phyloP scores from a whole-genome alignment of 2,888 invertebrate genomes.

The Timema podura region DNA sequence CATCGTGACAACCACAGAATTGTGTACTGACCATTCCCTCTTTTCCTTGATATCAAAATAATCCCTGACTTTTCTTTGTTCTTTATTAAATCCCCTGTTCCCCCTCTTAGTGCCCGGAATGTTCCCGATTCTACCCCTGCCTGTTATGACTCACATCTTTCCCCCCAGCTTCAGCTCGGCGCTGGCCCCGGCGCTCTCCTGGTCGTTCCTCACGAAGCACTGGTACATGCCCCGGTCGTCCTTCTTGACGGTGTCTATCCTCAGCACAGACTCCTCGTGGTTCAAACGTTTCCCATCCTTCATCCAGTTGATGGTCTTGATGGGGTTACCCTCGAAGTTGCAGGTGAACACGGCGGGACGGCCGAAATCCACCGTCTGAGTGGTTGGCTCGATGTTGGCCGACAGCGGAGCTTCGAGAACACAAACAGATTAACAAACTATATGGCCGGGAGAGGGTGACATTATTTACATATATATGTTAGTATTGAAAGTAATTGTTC shows the following conservation, averaged over 20 bases:
- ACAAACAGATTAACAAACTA: slow-evolving; percentile 16
- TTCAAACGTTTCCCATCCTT: slow-evolving; percentile 87
- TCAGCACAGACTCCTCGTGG: slow-evolving; percentile 73
- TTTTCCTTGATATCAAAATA: too few relatives aligned
- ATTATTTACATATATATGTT: too few relatives aligned
- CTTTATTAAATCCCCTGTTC: too few relatives aligned
- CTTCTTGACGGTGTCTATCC: slow-evolving; percentile 86
- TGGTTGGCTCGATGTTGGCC: slow-evolving; percentile 82
- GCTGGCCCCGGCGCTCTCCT: slow-evolving; percentile 88
- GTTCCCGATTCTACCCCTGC: too few relatives aligned
- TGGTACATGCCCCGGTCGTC: slow-evolving; percentile 98
- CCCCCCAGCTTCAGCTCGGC: slow-evolving; percentile 91
- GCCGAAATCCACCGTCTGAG: slow-evolving; percentile 91
- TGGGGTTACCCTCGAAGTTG: slow-evolving; percentile 84
- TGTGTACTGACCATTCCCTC: too few relatives aligned
- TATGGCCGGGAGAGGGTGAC: too few relatives aligned
- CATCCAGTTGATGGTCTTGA: slow-evolving; percentile 86
- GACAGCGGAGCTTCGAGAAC: slow-evolving; percentile 67
- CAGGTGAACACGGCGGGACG: slow-evolving; percentile 89
- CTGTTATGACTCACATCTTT: slow-evolving; percentile 59
- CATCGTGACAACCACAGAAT: background rate
- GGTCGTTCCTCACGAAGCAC: slow-evolving; percentile 89
- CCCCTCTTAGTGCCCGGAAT: too few relatives aligned
- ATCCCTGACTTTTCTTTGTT: too few relatives aligned
- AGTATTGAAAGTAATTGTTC: too few relatives aligned